Conservation (phyloP, 1,140 invertebrate species). For the Drosophila nannoptera region DNA sequence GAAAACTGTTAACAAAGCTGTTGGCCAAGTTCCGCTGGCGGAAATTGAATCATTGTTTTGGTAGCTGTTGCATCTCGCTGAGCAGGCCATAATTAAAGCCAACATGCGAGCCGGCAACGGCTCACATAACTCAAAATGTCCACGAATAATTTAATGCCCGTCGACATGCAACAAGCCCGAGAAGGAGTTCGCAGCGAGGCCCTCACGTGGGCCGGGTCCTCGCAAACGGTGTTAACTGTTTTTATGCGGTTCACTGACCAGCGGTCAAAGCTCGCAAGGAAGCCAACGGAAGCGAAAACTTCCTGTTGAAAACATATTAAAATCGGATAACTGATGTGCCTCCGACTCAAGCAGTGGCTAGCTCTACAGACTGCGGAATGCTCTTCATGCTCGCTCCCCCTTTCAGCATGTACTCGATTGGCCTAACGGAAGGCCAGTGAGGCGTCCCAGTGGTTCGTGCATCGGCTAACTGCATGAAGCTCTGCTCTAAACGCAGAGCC, state of each 20-base stretch:
- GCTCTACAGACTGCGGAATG: too few relatives aligned
- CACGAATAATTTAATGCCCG: constrained; percentile 48
- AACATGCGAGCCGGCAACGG: constrained; percentile 50
- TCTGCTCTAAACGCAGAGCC: too few relatives aligned
- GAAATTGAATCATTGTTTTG: constrained; percentile 56
- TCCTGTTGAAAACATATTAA: not conserved
- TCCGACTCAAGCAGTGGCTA: too few relatives aligned
- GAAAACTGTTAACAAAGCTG: constrained; percentile 42
- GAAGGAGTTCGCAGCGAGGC: not conserved
- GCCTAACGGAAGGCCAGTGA: too few relatives aligned
- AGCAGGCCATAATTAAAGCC: constrained; percentile 46
- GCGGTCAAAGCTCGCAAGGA: not conserved
- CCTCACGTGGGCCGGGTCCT: not conserved
- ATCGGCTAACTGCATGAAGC: too few relatives aligned
- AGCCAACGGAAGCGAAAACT: constrained; percentile 17
- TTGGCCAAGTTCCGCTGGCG: constrained; percentile 38
- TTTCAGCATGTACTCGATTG: too few relatives aligned
- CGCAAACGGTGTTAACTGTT: constrained; percentile 32
- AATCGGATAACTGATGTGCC: not conserved
- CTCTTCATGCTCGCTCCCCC: too few relatives aligned
- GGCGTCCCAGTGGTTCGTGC: too few relatives aligned
- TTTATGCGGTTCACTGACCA: constrained; percentile 53
- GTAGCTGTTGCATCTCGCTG: constrained; percentile 11
- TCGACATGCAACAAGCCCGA: constrained; percentile 60
- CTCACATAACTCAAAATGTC: constrained; percentile 51